phyloP scores from a whole-genome alignment of 2,113 vertebrate species.

The Charina bottae region DNA sequence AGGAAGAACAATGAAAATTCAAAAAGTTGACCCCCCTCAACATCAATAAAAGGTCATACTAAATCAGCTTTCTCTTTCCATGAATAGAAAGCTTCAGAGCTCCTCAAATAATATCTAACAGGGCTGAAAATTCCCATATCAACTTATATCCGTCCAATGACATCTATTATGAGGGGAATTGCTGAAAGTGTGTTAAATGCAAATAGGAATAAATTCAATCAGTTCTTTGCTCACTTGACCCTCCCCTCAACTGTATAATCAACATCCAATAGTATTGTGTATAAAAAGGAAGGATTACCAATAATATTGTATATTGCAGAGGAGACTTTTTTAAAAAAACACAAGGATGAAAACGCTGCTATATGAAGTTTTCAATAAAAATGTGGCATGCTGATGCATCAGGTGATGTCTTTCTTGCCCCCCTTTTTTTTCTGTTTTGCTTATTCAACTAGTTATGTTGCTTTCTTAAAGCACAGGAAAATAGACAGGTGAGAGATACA shows the following conservation, averaged over 20 bases:
- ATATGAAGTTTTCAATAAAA: neutral
- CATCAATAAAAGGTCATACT: neutral
- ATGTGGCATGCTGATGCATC: neutral
- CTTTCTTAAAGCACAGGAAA: neutral
- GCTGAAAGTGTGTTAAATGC: neutral
- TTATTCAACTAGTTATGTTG: neutral
- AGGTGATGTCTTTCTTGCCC: neutral
- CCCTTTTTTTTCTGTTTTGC: neutral
- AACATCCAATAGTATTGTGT: neutral
- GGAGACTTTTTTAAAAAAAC: neutral
- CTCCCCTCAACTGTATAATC: neutral
- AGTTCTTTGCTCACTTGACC: neutral
- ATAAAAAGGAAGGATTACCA: neutral
- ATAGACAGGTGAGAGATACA: neutral
- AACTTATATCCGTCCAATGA: neutral
- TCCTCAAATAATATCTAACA: neutral
- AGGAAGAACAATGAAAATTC: neutral
- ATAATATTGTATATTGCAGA: neutral
- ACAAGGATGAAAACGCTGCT: neutral
- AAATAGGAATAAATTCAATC: neutral
- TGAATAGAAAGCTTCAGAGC: neutral
- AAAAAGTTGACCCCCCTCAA: neutral
- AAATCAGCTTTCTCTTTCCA: neutral
- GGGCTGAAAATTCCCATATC: neutral
- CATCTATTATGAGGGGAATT: neutral